Base-by-base conservation (phyloP, 2,797 vertebrate genomes). In the Iguana delicatissima region DNA sequence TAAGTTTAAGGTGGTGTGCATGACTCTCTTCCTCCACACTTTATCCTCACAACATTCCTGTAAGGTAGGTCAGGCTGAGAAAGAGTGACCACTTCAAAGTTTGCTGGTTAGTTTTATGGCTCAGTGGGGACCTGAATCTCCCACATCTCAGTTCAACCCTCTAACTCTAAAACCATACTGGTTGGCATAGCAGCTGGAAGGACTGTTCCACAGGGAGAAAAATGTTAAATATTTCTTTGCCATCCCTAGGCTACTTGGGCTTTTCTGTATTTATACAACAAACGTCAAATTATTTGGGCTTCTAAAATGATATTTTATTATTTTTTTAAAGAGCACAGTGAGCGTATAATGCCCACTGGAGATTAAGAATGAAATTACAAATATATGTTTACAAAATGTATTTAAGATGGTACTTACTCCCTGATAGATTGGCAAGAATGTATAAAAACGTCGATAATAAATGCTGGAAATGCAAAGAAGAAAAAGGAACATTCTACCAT, bases 301-400 rank as follows among this genome's bases (percentile, higher is more conserved):
- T 57, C 32, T 24, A n/a, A 32, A 26, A 29, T 7, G 16, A 64
- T 13, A n/a, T 77, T 64, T 77, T 59, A 24, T 29, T 35, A 62
- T 85, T 52, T 72, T 52, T 26, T 5, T 12, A 79, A 1, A 42
- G 9, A 81, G 29, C 52, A 55, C 50, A 52, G 24, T 80, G 46
- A 62, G 18, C 6, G 35, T 81, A 35, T 46, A 62, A 85, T 81
- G 35, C 69, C 18, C 46, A 55, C 50, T 55, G 92, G 59, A 92
- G 77, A 92, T 94, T 84, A 93, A 91, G 88, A 92, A 90, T 89
- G 92, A 59, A 46, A 46, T 46, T 46, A 46, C 4, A 46, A 46
- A 46, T 46, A 46, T 3, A 46, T 46, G 42, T 46, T 46, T 46
- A 46, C 2, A 46, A 46, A 46, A 46, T 46, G 42, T 4, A 46